Base-by-base conservation (phyloP, 2,888 invertebrate genomes). In the Sicus ferrugineus region DNA sequence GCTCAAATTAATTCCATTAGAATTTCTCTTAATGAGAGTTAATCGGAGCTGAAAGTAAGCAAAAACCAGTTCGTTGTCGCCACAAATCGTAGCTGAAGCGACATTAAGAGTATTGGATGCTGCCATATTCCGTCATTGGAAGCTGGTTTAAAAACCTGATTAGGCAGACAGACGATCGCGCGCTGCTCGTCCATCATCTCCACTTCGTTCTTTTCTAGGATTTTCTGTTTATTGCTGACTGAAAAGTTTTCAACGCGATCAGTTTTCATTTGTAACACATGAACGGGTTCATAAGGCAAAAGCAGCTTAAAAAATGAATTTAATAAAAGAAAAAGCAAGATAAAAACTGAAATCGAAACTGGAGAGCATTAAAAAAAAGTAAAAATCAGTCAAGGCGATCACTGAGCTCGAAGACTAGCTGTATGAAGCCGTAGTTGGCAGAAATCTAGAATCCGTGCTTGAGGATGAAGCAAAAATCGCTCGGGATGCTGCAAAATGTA, bases 231-330 rank as follows among this genome's bases (percentile, higher is more conserved):
- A 11, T 23, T 52, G 52, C 23, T 28, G 54, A 23, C 14, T 46
- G 26, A 28, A 11, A 9, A 54, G 26, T 54, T 54, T 26, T 23
- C 28, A 54, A 28, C 54, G 26, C 54, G 26, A 54, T 28, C 54
- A 54, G 26, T 54, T 54, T 54, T 16, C 54, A 54, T 54, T 54
- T 23, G 16, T 23, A 16, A 54, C 54, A 54, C 54, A 4, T 23
- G 26, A 54, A 54, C 14, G 28, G 23, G 28, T 54, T 54, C 52
- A 54, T 14, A 54, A n/a, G 28, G 9, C 26, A 23, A 28, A 28
- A 7, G 9, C 21, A 19, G 50, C n/a, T 21, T 5, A 7, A 50
- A 3, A 21, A 23, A 21, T 50, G 21, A n/a, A 50, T 19, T 50
- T 6, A 50, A 50, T 50, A 21, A 21, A 42, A 50, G 23, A 50